Evolutionary conservation across 2,113 vertebrate genomes (phyloP).

Genomic region (Ammodytes dubius): DNA sequence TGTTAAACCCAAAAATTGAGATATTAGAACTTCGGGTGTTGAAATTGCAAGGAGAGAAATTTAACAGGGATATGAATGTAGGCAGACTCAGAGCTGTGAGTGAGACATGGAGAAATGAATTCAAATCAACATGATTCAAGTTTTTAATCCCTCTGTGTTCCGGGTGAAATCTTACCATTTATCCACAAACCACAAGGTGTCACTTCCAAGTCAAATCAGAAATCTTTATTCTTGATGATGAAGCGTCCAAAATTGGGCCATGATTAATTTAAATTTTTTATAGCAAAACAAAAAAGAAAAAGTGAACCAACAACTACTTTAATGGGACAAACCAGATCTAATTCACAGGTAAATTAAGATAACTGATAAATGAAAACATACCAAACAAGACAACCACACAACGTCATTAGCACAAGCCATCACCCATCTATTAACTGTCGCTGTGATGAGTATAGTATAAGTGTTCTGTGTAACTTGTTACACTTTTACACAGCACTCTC

Average conservation of each 20-base stretch:
- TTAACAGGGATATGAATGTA: not conserved
- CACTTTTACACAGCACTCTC: slow-evolving; percentile 74
- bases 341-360: slow-evolving; percentile 62
- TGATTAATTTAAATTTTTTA: slow-evolving; percentile 40
- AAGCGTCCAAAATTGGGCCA: slow-evolving; percentile 59
- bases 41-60: not conserved
- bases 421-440: slow-evolving; percentile 10
- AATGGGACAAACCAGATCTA: slow-evolving; percentile 50
- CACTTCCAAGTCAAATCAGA: slow-evolving; percentile 59
- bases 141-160: not conserved
- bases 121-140: not conserved
- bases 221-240: slow-evolving; percentile 77
- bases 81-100: not conserved
- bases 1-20: slow-evolving; percentile 28
- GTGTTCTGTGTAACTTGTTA: slow-evolving; percentile 41
- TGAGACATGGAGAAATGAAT: not conserved
- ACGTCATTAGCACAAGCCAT: slow-evolving; percentile 5
- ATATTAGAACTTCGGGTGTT: slow-evolving; percentile 6
- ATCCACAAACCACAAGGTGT: slow-evolving; percentile 60
- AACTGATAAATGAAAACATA: slow-evolving; percentile 49
- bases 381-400: slow-evolving; percentile 54
- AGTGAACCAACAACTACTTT: slow-evolving; percentile 39
- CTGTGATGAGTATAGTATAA: slow-evolving; percentile 3
- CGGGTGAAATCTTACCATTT: not conserved
- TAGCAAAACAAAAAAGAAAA: slow-evolving; percentile 51